phyloP scores from a whole-genome alignment of 2,888 invertebrate genomes.

The Didymodactylos carnosus region DNA sequence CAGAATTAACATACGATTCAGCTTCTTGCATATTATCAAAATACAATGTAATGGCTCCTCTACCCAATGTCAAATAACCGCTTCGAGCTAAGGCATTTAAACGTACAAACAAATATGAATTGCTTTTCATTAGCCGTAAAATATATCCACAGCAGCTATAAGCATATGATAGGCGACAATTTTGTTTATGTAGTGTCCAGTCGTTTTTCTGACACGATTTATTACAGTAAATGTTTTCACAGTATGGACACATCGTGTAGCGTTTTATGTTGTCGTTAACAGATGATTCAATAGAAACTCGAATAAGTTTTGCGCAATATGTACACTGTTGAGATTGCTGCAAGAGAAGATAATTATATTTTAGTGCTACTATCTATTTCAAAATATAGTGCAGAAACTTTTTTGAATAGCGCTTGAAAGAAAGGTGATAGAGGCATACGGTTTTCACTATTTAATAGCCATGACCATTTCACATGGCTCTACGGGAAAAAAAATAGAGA shows the following conservation, averaged over 20 bases:
- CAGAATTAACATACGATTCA: background rate
- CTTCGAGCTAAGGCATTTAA: background rate
- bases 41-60: background rate
- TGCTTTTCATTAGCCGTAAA: background rate
- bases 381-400: no score
- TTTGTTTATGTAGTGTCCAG: constrained; percentile 15
- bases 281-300: no score
- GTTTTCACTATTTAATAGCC: no score
- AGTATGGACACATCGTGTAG: no score
- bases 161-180: constrained; percentile 2
- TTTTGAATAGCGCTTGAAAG: no score
- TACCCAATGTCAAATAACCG: background rate
- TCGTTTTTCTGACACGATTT: constrained; percentile 15
- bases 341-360: no score
- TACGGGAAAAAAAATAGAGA: background rate
- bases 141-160: background rate
- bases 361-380: no score
- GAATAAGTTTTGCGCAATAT: background rate
- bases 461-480: no score
- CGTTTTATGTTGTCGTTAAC: no score
- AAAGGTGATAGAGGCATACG: no score
- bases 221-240: constrained; percentile 14
- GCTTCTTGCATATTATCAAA: background rate
- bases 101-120: background rate
- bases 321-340: background rate